Conservation (phyloP, 2,113 vertebrate genomes). For the Zosterops pallidus region DNA sequence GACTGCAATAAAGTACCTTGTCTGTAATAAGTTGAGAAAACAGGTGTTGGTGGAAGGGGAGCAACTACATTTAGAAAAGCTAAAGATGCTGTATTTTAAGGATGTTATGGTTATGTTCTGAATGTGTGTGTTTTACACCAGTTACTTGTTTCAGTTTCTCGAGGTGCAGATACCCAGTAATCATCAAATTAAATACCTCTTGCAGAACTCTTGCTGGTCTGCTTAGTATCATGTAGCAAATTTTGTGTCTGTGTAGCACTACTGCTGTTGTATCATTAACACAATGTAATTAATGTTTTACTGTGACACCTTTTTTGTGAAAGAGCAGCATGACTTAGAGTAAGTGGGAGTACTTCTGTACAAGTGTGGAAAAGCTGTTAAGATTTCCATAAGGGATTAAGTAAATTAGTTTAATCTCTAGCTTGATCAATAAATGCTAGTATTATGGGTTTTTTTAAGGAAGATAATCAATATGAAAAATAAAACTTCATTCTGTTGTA, state of each 20-base stretch:
- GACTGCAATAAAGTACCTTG: neutral
- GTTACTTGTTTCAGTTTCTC: neutral
- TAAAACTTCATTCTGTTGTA: neutral
- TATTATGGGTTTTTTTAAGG: neutral
- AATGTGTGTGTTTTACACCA: fast-evolving
- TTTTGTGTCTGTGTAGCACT: neutral
- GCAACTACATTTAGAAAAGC: neutral
- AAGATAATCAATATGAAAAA: neutral
- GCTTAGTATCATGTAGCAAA: neutral
- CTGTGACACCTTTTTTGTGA: neutral
- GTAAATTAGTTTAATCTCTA: neutral
- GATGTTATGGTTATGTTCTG: neutral
- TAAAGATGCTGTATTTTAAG: neutral
- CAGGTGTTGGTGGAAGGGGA: neutral
- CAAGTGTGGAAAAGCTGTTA: neutral
- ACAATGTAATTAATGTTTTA: neutral
- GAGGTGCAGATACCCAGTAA: neutral
- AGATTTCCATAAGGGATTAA: neutral
- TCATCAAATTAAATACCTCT: neutral
- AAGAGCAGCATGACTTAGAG: neutral
- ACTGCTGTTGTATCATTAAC: neutral
- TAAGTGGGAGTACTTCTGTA: neutral
- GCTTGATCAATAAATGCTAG: neutral
- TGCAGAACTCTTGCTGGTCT: neutral
- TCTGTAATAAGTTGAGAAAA: neutral